Evolutionary conservation across 1,140 invertebrate genomes (phyloP), one percentile per base, ranked within the genome.

Genomic region (Palaemon carinicauda): DNA sequence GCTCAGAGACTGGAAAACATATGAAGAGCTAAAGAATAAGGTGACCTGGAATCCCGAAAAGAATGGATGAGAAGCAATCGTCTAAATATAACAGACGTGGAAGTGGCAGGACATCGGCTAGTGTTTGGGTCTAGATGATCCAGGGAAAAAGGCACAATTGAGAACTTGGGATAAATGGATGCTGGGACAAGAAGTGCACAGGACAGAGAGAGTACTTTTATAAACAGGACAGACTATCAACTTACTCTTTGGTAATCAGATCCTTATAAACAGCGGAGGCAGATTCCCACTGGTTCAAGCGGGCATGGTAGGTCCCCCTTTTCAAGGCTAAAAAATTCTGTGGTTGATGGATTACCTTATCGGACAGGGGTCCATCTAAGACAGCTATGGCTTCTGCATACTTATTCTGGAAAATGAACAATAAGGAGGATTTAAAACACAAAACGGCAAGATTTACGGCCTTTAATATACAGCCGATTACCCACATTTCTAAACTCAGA

Each of bases 341-440:
- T 1, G 85, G 85, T 52, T 89, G 85, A 50, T 89, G 88, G 29
- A 87, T 56, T 31, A 89, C 82, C 54, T 78, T 87, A 4, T 80
- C 27, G 0, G 80, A 95, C 7, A 98, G 91, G 0, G 95, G 94
- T 7, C 96, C 94, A 73, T 95, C 94, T 12, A 98, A 91, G 79
- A 98, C 94, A 52, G 95, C 93, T 24, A 98, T 91, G 27, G 96
- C 95, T 90, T 97, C 95, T 87, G 95, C 93, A 92, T 94, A 95
- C 91, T 98, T 98, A 54, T 94, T 94, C 91, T 96, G 88, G 12
- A 79, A n/a, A 80, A 29, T 51, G 24, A 7, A 53, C 7, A 4
- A 41, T 3, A 41, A 41, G 41, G 41, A 9, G 5, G 0, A 41
- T 9, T 41, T 5, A 41, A 41, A 41, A 41, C 41, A 41, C 41